Base-by-base conservation (phyloP, 2,888 invertebrate genomes). In the Ptychoptera albimana region DNA sequence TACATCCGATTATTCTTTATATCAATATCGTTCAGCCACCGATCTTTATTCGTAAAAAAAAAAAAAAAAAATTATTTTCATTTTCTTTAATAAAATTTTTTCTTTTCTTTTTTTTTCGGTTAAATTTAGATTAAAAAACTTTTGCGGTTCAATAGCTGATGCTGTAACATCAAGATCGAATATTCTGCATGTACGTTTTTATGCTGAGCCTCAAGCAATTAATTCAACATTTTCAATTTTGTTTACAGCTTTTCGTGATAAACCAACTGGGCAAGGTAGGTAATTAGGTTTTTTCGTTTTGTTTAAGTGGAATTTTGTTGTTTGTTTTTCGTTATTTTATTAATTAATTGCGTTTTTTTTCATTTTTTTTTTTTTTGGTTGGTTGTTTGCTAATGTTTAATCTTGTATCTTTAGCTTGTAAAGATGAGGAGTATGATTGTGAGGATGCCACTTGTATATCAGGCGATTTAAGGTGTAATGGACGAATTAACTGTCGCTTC, bases 381-480 rank as follows among this genome's bases (percentile, higher is more conserved):
- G 16, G 16, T 34, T n/a, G n/a, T n/a, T n/a, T n/a, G n/a, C 32
- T 15, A 34, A 23, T 16, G n/a, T n/a, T n/a, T 14, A 38, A 12
- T 39, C 34, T 39, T 43, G 12, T 44, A 11, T 32, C 29, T n/a
- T 12, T 38, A 50, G 51, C 32, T 39, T 73, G 65, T 34, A 72
- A 77, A 50, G 61, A 57, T 0, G 67, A 60, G 0, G 87, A 89
- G 54, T 87, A 82, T 56, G 82, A 88, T 62, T 91, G 91, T 57
- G 84, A 86, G 53, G 91, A 91, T 61, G 77, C 79, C 44, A 85
- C 84, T 0, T 94, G 94, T 66, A 92, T 94, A 50, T 73, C 77
- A 31, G 51, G 51, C 0, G 55, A 61, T 0, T 68, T 93, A 32
- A 66, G 61, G 45, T 94, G 94, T 61, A 84, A 93, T 60, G 59